These are phyloP conservation scores for Emmelina monodactyla DNA, from an alignment of 2,888 invertebrate species.

Conservation along the genomic window DNA sequence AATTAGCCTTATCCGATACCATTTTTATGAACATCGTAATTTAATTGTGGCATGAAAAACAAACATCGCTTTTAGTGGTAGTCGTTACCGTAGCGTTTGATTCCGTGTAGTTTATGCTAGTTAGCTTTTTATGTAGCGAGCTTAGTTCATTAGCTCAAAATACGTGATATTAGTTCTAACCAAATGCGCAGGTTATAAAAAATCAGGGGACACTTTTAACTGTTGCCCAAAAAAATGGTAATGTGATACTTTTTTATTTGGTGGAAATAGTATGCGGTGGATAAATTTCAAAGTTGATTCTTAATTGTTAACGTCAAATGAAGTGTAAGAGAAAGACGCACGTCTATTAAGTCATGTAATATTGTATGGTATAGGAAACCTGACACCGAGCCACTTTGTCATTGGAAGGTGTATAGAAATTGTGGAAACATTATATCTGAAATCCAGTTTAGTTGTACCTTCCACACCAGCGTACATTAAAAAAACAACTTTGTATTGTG, in stretches of 20 bases:
- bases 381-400: conserved; percentile 49
- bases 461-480: conserved; percentile 23
- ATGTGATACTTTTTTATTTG: too few relatives aligned
- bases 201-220: too few relatives aligned
- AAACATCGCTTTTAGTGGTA: too few relatives aligned
- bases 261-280: too few relatives aligned
- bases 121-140: too few relatives aligned
- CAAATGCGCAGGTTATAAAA: too few relatives aligned
- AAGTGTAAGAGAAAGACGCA: conserved; percentile 39
- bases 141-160: too few relatives aligned
- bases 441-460: conserved; percentile 24
- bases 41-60: conserved; percentile 42
- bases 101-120: too few relatives aligned
- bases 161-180: too few relatives aligned
- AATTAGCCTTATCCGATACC: conserved; percentile 51
- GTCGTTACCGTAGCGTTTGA: too few relatives aligned
- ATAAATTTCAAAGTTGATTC: conserved; percentile 37
- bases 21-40: conserved; percentile 44
- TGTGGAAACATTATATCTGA: conserved; percentile 43
- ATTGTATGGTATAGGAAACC: conserved; percentile 47
- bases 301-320: conserved; percentile 35
- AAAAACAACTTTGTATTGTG: too few relatives aligned
- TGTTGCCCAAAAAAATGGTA: too few relatives aligned
- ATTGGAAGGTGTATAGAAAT: conserved; percentile 41
- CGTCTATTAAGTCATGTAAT: conserved; percentile 48